Evolutionary conservation across 2,797 vertebrate genomes (phyloP).

Genomic region (Fringilla coelebs): DNA sequence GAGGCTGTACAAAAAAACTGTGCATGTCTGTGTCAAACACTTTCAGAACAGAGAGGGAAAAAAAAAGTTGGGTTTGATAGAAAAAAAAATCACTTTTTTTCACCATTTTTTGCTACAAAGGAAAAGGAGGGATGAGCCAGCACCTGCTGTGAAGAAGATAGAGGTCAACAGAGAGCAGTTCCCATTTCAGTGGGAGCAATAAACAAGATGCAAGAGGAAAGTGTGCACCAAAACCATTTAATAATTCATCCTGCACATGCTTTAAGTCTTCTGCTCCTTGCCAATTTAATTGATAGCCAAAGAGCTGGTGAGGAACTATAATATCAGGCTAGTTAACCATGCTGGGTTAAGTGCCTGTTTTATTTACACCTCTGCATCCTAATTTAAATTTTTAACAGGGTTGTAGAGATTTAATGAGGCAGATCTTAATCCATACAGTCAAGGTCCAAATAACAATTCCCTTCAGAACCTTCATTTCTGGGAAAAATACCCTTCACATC

Average conservation of each 20-base stretch:
- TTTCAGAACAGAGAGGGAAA: accelerated
- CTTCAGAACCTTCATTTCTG: neutral
- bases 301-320: neutral
- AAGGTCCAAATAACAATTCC: neutral
- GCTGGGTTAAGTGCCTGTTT: slow-evolving; percentile 3
- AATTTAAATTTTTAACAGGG: slow-evolving; percentile 42
- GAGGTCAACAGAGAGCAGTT: neutral
- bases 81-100: neutral
- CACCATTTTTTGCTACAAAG: neutral
- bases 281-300: neutral
- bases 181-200: neutral
- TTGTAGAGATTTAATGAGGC: slow-evolving; percentile 27
- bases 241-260: neutral
- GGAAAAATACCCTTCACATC: neutral
- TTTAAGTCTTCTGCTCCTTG: neutral
- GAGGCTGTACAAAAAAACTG: neutral
- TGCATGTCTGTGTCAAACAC: neutral
- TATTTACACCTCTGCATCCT: slow-evolving; percentile 28
- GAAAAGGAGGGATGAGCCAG: neutral
- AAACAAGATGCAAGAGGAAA: neutral
- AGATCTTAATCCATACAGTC: neutral
- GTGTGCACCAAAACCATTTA: neutral
- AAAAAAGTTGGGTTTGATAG: neutral
- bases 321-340: neutral
- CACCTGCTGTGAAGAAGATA: neutral